phyloP scores from a whole-genome alignment of 2,888 invertebrate genomes.

The Macrophya annulata region DNA sequence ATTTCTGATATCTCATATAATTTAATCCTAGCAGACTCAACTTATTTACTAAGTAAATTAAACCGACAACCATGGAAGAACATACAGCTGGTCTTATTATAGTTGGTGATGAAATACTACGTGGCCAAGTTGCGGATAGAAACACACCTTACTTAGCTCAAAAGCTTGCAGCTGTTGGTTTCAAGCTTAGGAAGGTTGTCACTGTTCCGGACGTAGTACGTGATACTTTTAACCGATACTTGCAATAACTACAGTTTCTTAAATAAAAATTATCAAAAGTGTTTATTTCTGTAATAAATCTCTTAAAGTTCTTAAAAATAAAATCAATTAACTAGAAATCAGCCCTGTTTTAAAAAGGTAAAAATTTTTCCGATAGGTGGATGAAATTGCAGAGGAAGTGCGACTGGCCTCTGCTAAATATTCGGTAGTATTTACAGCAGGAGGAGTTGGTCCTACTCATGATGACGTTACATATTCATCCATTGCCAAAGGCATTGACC shows the following conservation, averaged over 20 bases:
- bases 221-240: constrained; percentile 43
- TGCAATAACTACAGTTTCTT: background rate
- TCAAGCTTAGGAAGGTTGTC: constrained; percentile 68
- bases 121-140: constrained; percentile 84
- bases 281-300: background rate
- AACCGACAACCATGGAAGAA: constrained; percentile 61
- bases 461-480: constrained; percentile 86
- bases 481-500: constrained; percentile 78
- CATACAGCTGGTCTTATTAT: constrained; percentile 78
- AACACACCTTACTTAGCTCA: constrained; percentile 81
- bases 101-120: constrained; percentile 86
- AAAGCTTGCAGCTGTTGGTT: constrained; percentile 66
- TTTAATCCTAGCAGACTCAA: background rate
- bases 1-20: background rate
- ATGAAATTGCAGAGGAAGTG: constrained; percentile 82
- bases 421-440: constrained; percentile 83
- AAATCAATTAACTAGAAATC: background rate
- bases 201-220: constrained; percentile 82
- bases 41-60: background rate
- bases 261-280: background rate
- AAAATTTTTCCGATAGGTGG: constrained; percentile 71
- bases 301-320: background rate
- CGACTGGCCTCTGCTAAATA: constrained; percentile 77
- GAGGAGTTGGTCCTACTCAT: constrained; percentile 87
- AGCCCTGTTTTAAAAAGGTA: background rate